Percentiles rank a stretch among this genome's conserved stretches.
These are phyloP conservation scores for Phalacrocorax brasilianus DNA, from an alignment of 2,113 vertebrate genomes.

Conservation along the genomic window DNA sequence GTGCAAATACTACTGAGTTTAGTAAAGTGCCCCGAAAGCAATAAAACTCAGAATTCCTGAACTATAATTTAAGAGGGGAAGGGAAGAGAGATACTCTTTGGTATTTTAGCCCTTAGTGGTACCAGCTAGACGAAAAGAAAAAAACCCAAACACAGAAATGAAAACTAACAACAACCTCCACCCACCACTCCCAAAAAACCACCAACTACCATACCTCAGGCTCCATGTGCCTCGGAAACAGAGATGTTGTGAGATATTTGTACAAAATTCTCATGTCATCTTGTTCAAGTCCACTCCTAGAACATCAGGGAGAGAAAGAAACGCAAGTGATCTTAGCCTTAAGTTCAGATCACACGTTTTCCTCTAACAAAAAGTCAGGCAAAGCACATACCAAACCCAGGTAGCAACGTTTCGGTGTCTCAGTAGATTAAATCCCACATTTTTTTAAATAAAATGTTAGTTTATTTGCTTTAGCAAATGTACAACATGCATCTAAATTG, in stretches of 20 bases:
- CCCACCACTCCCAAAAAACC: rapidly evolving
- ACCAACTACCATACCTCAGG: constrained; percentile 83
- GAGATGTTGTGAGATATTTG: constrained; percentile 96
- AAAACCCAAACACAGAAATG: neutral
- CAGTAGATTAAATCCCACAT: neutral
- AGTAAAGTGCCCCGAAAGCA: neutral
- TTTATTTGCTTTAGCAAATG: neutral
- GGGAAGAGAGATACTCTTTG: neutral
- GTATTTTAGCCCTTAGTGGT: neutral
- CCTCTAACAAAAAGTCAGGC: neutral
- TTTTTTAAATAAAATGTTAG: neutral
- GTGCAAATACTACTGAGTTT: neutral
- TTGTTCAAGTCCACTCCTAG: constrained; percentile 96
- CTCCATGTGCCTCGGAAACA: constrained; percentile 94
- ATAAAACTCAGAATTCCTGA: neutral
- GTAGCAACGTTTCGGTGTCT: neutral
- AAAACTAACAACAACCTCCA: neutral
- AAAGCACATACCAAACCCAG: neutral
- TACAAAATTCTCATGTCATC: constrained; percentile 98
- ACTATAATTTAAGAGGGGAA: neutral
- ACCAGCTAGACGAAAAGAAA: neutral
- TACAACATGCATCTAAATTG: neutral
- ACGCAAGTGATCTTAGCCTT: neutral
- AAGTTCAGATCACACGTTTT: neutral
- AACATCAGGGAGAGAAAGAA: constrained; percentile 2